Percentiles rank a stretch among this genome's conserved stretches.
Evolutionary conservation across 2,888 invertebrate species (phyloP).

Genomic region (Camptogramma bilineatum): DNA sequence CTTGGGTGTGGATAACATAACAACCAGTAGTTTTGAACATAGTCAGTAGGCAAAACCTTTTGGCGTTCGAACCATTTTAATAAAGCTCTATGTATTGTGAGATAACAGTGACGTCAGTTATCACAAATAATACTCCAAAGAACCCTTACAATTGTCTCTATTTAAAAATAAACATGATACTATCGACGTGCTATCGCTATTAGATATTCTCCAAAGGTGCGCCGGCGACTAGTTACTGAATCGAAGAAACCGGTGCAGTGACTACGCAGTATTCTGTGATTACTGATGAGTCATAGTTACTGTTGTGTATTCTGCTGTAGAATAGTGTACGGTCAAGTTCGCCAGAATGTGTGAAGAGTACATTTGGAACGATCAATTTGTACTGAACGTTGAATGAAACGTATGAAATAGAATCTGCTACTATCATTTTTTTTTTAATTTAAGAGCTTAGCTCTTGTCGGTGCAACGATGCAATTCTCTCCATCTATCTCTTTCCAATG

Average conservation of each 20-base stretch:
- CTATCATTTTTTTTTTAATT: too few relatives aligned
- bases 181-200: conserved; percentile 24
- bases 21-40: too few relatives aligned
- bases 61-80: too few relatives aligned
- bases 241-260: conserved; percentile 26
- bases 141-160: neutral
- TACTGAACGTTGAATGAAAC: too few relatives aligned
- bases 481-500: too few relatives aligned
- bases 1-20: too few relatives aligned
- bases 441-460: too few relatives aligned
- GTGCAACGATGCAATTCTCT: too few relatives aligned
- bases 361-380: conserved; percentile 9
- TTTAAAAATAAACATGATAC: conserved; percentile 35
- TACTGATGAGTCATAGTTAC: conserved; percentile 17
- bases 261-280: conserved; percentile 11
- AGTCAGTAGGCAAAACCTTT: too few relatives aligned
- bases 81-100: neutral
- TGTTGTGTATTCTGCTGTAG: conserved; percentile 2
- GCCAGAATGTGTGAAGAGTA: conserved; percentile 28
- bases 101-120: too few relatives aligned
- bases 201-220: conserved; percentile 34
- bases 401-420: too few relatives aligned
- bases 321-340: conserved; percentile 24
- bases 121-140: neutral
- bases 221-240: conserved; percentile 21